Evolutionary conservation across 2,113 vertebrate species (phyloP), one percentile per base, ranked within the genome.

Genomic region (Bucco capensis): DNA sequence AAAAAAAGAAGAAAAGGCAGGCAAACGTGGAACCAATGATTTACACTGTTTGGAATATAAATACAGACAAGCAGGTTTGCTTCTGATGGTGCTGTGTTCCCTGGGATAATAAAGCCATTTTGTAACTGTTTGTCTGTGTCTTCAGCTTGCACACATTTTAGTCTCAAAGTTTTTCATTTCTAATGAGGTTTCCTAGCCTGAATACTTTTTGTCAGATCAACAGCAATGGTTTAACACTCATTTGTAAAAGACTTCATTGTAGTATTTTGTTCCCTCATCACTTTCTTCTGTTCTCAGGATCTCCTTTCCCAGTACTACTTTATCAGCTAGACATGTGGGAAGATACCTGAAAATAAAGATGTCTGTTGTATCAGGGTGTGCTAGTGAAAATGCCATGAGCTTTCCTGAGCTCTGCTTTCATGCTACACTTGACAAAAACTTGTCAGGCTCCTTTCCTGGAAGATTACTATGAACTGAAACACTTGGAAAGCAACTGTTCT

Each of bases 41-140:
- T 93, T 88, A 90, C 38, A 44, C 46, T 75, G 30, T 40, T 61
- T 90, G 78, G 76, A 90, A 89, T 90, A 80, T 92, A 96, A 95
- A 93, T 88, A 95, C 5, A 79, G 47, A 84, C 61, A 85, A 87
- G n/a, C 33, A 10, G 80, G 46, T 76, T 90, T 89, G 70, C 65
- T 94, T 31, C 60, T 85, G 89, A 37, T 89, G 74, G 42, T 80
- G 80, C 14, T 67, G 22, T 78, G 61, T 79, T 90, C 53, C 21
- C 62, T 44, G 69, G 46, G 71, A 89, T 73, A 83, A 93, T 78
- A 87, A 58, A 93, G 42, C 33, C 21, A 62, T 80, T 95, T 91
- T 64, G 53, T 74, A 78, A 69, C 46, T 58, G 47, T 57, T 75
- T 78, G 30, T 89, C 75, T 91, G 47, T 33, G 21, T 61, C 54